phyloP scores from a whole-genome alignment of 2,797 vertebrate species.

The Amblyraja radiata region DNA sequence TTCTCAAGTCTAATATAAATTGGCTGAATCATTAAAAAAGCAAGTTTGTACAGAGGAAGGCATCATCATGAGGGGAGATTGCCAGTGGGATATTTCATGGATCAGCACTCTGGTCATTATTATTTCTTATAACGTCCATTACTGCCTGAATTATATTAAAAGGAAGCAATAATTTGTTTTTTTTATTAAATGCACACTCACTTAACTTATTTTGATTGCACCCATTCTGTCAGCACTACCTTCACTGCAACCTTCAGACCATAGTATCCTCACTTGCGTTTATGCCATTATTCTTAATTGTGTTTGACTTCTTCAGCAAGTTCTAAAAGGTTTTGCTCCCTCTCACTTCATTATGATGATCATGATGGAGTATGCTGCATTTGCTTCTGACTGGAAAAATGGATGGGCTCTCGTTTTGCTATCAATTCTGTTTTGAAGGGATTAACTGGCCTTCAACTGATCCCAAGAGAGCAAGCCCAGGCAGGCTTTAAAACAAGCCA shows the following conservation, averaged over 20 bases:
- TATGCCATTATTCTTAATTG: neutral
- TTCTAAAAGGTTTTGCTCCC: neutral
- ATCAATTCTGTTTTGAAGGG: too few species aligned
- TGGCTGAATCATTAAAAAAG: neutral
- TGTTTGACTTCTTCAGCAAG: neutral
- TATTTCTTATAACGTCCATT: neutral
- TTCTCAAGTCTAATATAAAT: neutral
- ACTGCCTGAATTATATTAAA: neutral
- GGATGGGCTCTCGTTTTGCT: too few species aligned
- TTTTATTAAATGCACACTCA: neutral
- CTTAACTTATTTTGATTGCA: neutral
- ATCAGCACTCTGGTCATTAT: neutral
- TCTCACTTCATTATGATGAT: neutral
- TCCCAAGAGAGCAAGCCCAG: too few species aligned
- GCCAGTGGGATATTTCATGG: neutral
- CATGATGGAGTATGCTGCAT: neutral
- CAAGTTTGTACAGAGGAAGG: neutral
- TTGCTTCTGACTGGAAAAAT: neutral
- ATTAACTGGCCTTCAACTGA: too few species aligned
- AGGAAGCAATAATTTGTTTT: neutral
- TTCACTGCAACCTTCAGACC: neutral
- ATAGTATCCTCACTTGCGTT: neutral
- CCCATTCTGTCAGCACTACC: neutral
- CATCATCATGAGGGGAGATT: neutral
- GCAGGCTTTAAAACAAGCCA: too few species aligned